Evolutionary conservation across 2,113 vertebrate genomes (phyloP).

Genomic region (Ochotona princeps): DNA sequence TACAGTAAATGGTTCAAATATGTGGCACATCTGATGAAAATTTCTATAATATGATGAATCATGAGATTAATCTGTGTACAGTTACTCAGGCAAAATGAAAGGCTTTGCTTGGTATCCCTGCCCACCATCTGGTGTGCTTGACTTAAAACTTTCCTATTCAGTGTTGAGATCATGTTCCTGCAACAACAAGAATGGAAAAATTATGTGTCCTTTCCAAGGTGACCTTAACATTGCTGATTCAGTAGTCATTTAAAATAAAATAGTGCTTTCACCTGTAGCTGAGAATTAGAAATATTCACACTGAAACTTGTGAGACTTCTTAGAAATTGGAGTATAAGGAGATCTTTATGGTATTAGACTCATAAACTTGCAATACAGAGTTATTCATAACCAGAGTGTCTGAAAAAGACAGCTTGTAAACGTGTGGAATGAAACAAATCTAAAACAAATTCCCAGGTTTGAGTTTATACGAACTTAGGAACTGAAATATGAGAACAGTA

Average conservation of each 20-base stretch:
- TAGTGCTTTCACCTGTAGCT: not conserved
- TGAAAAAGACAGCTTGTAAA: not conserved
- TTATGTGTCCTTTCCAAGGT: too few species aligned
- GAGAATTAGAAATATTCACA: not conserved
- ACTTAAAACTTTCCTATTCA: not conserved
- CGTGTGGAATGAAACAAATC: not conserved
- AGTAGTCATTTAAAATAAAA: not conserved
- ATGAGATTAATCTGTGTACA: not conserved
- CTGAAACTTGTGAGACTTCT: not conserved
- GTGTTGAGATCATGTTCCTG: not conserved
- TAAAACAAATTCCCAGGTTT: not conserved
- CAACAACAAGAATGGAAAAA: not conserved
- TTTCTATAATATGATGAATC: not conserved
- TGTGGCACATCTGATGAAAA: not conserved
- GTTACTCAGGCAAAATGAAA: not conserved
- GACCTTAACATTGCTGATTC: not conserved
- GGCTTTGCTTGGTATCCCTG: not conserved
- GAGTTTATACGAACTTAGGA: not conserved
- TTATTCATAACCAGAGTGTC: not conserved
- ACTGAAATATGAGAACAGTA: not conserved
- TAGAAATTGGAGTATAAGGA: not conserved
- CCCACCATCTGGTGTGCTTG: not conserved
- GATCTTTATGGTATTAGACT: not conserved
- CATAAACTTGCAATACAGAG: not conserved
- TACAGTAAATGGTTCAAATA: not conserved